Base-by-base conservation (phyloP, 2,888 invertebrate genomes). In the Morpho deidamia region DNA sequence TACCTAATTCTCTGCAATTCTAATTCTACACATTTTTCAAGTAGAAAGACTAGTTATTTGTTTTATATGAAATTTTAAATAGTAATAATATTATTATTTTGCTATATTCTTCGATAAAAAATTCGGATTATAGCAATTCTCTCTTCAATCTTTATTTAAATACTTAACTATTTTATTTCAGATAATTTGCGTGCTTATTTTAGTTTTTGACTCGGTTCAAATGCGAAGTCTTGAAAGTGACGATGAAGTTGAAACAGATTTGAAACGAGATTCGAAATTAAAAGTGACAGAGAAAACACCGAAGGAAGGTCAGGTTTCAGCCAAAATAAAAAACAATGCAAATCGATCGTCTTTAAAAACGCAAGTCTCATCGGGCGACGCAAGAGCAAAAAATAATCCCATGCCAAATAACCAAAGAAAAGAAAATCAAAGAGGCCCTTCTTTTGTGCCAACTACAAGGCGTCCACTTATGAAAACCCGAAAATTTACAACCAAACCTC, bases 401-500 rank as follows among this genome's bases (percentile, higher is more conserved):
- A 37, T 8, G 33, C 35, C 38, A 8, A 39, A 44, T 39, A 40
- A 44, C 8, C 10, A 11, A 34, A 52, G 35, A 23, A 42, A 41
- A 37, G n/a, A 40, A 9, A 11, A 37, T 44, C 34, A 12, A 10
- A 23, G 10, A 8, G 23, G 8, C 11, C 35, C 35, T 23, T 10
- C 47, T 23, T 32, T 34, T 12, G 9, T 37, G 11, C 0, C 8
- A 2, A 43, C 53, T 12, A 53, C 53, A 11, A 47, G 53, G 38
- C 46, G 47, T 8, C 46, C 47, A 7, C 43, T 53, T 32, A 53
- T 53, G 47, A 46, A 12, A 47, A 33, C 9, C 2, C 34, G 42
- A 32, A 53, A 38, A 10, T 53, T 33, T 14, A 53, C 53, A 2
- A 11, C 47, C 7, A 47, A 47, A 34, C 47, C 53, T 10, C 53